These are phyloP conservation scores for Delphinapterus leucas DNA, from an alignment of 2,113 vertebrate genomes.

Conservation along the genomic window DNA sequence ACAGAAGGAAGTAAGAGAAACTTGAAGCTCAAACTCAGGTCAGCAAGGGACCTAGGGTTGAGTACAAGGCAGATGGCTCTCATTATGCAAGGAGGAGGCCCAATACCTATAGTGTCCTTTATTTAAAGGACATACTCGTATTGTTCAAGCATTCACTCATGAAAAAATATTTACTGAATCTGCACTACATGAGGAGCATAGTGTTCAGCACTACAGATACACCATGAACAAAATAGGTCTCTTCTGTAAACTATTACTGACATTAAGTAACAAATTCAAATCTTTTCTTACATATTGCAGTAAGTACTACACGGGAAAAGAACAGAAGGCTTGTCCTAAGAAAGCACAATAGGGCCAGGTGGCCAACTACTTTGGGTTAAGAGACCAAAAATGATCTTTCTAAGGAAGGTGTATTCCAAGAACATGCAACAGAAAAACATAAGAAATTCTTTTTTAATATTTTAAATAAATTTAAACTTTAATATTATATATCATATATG, in stretches of 20 bases:
- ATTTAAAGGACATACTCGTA: background rate
- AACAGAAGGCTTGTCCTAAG: background rate
- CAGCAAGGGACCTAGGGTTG: background rate
- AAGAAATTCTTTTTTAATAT: background rate
- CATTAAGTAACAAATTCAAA: background rate
- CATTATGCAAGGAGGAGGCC: background rate
- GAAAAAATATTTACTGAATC: background rate
- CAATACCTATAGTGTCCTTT: background rate
- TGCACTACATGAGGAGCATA: background rate
- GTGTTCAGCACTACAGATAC: background rate
- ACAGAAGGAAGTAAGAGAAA: background rate
- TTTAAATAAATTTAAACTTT: slow-evolving; percentile 32
- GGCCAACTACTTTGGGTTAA: background rate
- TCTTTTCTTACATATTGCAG: background rate
- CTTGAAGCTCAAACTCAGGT: background rate
- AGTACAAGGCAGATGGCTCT: background rate
- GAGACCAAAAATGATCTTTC: background rate
- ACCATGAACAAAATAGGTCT: background rate
- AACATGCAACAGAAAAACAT: background rate
- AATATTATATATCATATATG: background rate
- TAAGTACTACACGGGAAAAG: background rate
- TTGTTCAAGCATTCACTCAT: background rate
- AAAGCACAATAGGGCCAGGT: background rate
- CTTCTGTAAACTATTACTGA: background rate
- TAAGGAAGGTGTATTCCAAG: background rate